phyloP scores from a whole-genome alignment of 1,140 invertebrate genomes.

The Watersipora subatra region DNA sequence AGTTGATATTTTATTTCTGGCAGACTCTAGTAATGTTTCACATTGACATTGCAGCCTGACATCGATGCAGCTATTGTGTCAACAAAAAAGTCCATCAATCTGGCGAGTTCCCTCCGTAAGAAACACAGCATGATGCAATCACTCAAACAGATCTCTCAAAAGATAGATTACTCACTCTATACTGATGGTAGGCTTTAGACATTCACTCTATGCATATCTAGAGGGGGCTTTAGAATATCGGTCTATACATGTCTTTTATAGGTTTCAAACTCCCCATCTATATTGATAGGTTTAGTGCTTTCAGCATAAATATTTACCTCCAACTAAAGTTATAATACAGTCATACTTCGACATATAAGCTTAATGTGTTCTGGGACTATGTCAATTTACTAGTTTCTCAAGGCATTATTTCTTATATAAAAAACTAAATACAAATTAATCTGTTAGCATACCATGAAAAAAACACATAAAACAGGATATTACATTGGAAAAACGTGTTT shows the following conservation, averaged over 20 bases:
- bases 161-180: conserved; percentile 16
- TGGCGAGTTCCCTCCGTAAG: conserved; percentile 26
- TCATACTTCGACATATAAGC: no score
- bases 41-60: conserved; percentile 31
- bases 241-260: background rate
- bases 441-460: no score
- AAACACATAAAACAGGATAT: no score
- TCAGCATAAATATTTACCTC: background rate
- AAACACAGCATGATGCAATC: conserved; percentile 25
- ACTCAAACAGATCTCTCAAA: conserved; percentile 17
- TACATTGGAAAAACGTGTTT: no score
- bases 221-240: background rate
- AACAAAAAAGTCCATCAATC: conserved; percentile 27
- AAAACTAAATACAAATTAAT: no score
- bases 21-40: no score
- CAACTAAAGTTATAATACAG: background rate
- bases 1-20: no score
- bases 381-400: no score
- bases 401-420: no score
- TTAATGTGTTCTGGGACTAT: no score
- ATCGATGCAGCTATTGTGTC: conserved; percentile 31
- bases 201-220: background rate
- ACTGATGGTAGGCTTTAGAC: background rate
- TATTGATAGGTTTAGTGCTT: background rate
- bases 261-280: conserved; percentile 33